phyloP scores from a whole-genome alignment of 1,140 invertebrate species.

The Temnothorax nylanderi region DNA sequence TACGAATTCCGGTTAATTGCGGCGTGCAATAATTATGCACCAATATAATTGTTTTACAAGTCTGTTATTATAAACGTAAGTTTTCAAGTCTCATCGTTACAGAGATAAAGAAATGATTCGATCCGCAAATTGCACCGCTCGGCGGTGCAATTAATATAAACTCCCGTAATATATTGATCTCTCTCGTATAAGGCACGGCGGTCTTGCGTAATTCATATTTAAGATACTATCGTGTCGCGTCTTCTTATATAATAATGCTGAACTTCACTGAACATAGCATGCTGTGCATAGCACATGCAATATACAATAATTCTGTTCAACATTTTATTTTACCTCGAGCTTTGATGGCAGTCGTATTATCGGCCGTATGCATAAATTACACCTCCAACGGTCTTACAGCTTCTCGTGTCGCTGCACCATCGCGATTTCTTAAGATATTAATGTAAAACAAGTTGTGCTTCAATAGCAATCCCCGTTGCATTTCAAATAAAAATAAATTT shows the following conservation, averaged over 20 bases:
- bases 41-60: background rate
- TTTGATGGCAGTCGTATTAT: background rate
- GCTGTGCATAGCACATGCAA: background rate
- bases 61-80: constrained; percentile 10
- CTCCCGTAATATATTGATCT: constrained; percentile 12
- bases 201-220: constrained; percentile 42
- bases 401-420: background rate
- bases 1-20: background rate
- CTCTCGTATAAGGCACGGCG: background rate
- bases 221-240: background rate
- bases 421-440: constrained; percentile 18
- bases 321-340: constrained; percentile 20
- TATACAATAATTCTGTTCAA: constrained; percentile 2
- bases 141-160: background rate
- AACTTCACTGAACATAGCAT: constrained; percentile 12
- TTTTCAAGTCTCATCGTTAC: background rate
- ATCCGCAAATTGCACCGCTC: background rate
- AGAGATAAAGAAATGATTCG: background rate
- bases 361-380: background rate
- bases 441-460: background rate
- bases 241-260: constrained; percentile 33
- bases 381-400: background rate
- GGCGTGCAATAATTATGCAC: background rate
- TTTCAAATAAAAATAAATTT: background rate
- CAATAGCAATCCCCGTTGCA: background rate